Evolutionary conservation across 2,797 vertebrate species (phyloP).

Genomic region (Cichlasoma orientale): DNA sequence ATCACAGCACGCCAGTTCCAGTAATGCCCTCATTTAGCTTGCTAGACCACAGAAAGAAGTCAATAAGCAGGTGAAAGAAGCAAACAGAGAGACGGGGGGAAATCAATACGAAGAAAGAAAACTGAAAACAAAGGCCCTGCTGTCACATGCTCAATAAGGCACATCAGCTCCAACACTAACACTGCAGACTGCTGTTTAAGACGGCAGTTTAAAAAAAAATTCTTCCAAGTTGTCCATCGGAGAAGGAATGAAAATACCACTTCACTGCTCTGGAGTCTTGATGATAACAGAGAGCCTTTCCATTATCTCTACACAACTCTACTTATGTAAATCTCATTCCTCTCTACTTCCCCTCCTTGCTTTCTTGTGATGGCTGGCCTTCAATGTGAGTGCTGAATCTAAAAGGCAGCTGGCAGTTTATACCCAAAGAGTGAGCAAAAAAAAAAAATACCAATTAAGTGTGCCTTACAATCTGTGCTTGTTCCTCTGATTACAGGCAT

Average conservation of each 20-base stretch:
- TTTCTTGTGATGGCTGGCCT: slow-evolving; percentile 43
- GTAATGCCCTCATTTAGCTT: slow-evolving; percentile 20
- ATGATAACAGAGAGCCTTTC: slow-evolving; percentile 61
- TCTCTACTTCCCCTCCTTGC: slow-evolving; percentile 10
- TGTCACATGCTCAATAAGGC: slow-evolving; percentile 5
- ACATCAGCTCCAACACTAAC: not conserved
- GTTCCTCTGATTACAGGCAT: slow-evolving; percentile 33
- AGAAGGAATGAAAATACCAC: slow-evolving; percentile 13
- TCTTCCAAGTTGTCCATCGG: slow-evolving; percentile 6
- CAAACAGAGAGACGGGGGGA: not conserved
- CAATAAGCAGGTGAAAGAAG: slow-evolving; percentile 25
- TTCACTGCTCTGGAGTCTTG: slow-evolving; percentile 56
- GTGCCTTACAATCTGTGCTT: slow-evolving; percentile 34
- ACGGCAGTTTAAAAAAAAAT: not conserved
- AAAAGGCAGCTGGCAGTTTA: slow-evolving; percentile 52
- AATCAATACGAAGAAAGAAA: slow-evolving; percentile 18
- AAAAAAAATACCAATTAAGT: slow-evolving; percentile 36
- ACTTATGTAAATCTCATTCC: slow-evolving; percentile 66
- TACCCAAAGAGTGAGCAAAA: slow-evolving; percentile 8
- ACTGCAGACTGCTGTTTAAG: not conserved
- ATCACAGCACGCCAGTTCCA: not conserved
- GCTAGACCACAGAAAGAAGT: slow-evolving; percentile 4
- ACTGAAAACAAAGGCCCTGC: slow-evolving; percentile 10
- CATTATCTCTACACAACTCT: slow-evolving; percentile 60
- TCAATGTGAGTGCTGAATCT: slow-evolving; percentile 24